phyloP scores from a whole-genome alignment of 2,797 vertebrate species.

The Pantherophis vulpinus region DNA sequence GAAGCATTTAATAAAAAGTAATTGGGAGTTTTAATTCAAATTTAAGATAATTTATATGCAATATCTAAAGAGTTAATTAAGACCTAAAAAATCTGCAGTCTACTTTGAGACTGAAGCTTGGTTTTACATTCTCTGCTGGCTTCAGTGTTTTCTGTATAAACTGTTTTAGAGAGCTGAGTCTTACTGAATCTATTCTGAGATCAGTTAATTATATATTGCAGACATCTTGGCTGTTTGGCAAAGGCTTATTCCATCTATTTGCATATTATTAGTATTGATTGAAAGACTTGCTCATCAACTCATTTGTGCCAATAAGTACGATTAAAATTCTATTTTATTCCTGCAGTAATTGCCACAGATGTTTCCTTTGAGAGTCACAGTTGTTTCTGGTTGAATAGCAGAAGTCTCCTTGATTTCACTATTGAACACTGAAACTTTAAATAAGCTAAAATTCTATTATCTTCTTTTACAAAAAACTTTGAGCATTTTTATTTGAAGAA shows the following conservation, averaged over 20 bases:
- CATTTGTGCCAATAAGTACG: not conserved
- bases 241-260: slow-evolving; percentile 28
- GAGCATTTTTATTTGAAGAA: slow-evolving; percentile 30
- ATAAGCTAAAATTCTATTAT: slow-evolving; percentile 15
- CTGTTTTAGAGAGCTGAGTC: slow-evolving; percentile 13
- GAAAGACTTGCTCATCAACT: slow-evolving; percentile 32
- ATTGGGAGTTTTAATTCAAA: slow-evolving; percentile 35
- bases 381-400: not conserved
- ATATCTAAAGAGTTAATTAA: slow-evolving; percentile 24
- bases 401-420: slow-evolving; percentile 17
- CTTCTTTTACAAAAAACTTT: not conserved
- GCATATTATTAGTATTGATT: not conserved
- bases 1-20: slow-evolving; percentile 90
- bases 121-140: slow-evolving; percentile 43
- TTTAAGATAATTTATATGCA: slow-evolving; percentile 3
- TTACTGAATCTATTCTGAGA: slow-evolving; percentile 28
- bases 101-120: slow-evolving; percentile 40
- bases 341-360: slow-evolving; percentile 37
- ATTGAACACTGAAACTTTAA: slow-evolving; percentile 34
- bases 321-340: slow-evolving; percentile 31
- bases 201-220: slow-evolving; percentile 18
- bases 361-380: slow-evolving; percentile 28
- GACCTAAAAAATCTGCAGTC: slow-evolving; percentile 26
- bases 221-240: slow-evolving; percentile 32
- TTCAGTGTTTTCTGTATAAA: slow-evolving; percentile 31